These are phyloP conservation scores for Pituophis catenifer DNA, from an alignment of 2,113 vertebrate species.

Conservation along the genomic window DNA sequence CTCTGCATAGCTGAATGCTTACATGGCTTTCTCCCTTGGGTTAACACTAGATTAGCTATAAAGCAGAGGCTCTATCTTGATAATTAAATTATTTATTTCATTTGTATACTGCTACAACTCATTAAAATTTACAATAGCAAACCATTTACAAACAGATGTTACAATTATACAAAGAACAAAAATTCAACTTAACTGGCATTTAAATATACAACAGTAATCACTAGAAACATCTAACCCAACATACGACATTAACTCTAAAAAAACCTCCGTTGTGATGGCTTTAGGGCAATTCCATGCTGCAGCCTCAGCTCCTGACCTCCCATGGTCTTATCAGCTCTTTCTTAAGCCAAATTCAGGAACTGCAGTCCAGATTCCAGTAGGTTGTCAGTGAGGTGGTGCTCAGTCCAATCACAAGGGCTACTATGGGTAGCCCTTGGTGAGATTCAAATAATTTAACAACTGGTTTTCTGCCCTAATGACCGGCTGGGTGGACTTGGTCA, in stretches of 20 bases:
- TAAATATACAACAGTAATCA: neutral
- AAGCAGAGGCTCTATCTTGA: neutral
- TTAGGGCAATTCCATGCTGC: neutral
- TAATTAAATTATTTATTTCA: neutral
- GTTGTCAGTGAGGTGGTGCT: neutral
- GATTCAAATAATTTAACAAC: too few relatives aligned
- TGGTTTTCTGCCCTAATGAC: too few relatives aligned
- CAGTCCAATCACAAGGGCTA: neutral
- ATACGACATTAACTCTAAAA: neutral
- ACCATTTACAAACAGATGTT: neutral
- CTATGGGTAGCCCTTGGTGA: too few relatives aligned
- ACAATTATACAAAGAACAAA: neutral
- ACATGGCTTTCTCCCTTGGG: neutral
- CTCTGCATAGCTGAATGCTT: neutral
- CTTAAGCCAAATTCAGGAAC: neutral
- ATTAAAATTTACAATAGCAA: neutral
- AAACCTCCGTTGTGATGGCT: neutral
- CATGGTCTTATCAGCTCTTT: neutral
- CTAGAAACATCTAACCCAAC: neutral
- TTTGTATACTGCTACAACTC: neutral
- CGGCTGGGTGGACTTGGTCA: too few relatives aligned
- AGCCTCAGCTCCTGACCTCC: neutral
- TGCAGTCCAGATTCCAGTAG: neutral
- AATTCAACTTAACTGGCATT: neutral
- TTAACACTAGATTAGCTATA: neutral